A percentile compares a stretch with the other conserved stretches of the same genome.
Evolutionary conservation across 2,797 vertebrate genomes (phyloP).

Genomic region (Poeciliopsis infans): DNA sequence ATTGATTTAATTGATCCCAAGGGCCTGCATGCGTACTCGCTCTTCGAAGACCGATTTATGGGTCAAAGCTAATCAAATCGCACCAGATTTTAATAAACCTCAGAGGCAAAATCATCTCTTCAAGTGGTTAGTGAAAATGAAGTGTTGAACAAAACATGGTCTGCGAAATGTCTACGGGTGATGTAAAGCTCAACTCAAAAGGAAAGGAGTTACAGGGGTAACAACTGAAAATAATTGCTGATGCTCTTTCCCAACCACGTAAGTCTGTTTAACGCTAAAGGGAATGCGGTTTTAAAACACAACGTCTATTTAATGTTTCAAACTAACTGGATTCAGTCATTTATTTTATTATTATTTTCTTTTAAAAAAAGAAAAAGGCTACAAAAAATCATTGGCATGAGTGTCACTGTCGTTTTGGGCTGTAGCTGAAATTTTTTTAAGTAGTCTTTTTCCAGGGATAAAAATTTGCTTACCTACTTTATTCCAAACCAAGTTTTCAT

Average conservation of each 20-base stretch:
- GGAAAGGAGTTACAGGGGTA: neutral
- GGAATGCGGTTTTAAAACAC: neutral
- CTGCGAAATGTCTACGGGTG: neutral
- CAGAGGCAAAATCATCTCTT: slow-evolving; percentile 14
- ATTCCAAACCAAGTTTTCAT: neutral
- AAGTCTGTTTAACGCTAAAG: neutral
- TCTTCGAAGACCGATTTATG: slow-evolving; percentile 8
- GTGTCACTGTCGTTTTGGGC: neutral
- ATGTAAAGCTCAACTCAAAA: neutral
- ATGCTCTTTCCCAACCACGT: neutral
- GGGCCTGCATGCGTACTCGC: neutral
- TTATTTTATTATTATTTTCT: neutral
- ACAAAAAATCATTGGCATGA: neutral
- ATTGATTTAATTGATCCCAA: slow-evolving; percentile 28
- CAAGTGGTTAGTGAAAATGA: slow-evolving; percentile 8
- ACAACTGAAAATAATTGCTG: neutral
- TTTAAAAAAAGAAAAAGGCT: neutral
- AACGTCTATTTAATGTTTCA: neutral
- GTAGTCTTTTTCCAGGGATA: neutral
- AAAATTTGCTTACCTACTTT: neutral
- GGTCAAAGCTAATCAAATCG: slow-evolving; percentile 13
- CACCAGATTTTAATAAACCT: slow-evolving; percentile 23
- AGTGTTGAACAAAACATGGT: neutral
- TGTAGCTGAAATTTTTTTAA: neutral
- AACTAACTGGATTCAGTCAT: neutral